Evolutionary conservation across 1,140 invertebrate genomes (phyloP).

Genomic region (Drosophila bifasciata): DNA sequence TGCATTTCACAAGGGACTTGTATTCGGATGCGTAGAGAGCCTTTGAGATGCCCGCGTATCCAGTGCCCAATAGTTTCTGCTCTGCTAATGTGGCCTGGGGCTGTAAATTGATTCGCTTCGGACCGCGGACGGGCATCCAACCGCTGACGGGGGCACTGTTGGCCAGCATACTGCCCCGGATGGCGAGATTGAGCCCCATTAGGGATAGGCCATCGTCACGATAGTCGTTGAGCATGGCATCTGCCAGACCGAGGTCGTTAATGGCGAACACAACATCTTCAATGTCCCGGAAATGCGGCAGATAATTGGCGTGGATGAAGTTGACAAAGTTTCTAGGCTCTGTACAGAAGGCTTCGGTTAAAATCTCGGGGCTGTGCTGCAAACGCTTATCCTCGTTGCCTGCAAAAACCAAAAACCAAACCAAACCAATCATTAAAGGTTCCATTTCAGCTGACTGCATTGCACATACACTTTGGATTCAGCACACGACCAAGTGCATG

Average conservation of each 20-base stretch:
- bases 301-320: constrained; percentile 90
- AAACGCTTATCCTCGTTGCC: constrained; percentile 83
- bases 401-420: constrained; percentile 12
- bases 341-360: constrained; percentile 87
- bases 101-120: constrained; percentile 74
- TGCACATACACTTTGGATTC: constrained; percentile 88
- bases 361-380: constrained; percentile 87
- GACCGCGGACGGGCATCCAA: constrained; percentile 90
- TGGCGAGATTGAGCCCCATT: constrained; percentile 86
- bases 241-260: constrained; percentile 87
- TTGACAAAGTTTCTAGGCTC: constrained; percentile 87
- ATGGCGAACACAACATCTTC: constrained; percentile 85
- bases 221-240: constrained; percentile 88
- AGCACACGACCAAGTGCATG: constrained; percentile 90
- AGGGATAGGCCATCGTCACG: constrained; percentile 86
- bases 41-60: constrained; percentile 48
- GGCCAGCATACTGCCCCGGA: constrained; percentile 88
- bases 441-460: neutral
- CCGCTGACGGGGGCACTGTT: constrained; percentile 88
- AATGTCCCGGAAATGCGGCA: constrained; percentile 88
- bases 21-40: constrained; percentile 69
- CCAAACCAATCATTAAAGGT: neutral
- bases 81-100: constrained; percentile 31
- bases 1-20: constrained; percentile 55
- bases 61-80: constrained; percentile 40